phyloP scores from a whole-genome alignment of 2,113 vertebrate genomes.

The Chascanopsetta lugubris region DNA sequence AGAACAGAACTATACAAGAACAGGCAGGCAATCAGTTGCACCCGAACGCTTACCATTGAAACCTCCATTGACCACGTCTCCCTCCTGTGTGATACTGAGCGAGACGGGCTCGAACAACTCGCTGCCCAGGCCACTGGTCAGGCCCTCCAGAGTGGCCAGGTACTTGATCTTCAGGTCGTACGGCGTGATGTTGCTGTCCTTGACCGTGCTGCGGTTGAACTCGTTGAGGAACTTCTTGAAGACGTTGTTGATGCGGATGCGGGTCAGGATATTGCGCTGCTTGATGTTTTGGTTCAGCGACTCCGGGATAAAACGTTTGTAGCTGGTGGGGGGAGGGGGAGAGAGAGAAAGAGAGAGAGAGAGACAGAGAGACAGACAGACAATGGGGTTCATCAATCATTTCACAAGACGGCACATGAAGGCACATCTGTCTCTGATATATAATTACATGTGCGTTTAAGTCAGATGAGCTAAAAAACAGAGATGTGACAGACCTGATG shows the following conservation, averaged over 20 bases:
- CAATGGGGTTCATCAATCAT: background rate
- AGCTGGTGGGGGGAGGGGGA: conserved; percentile 77
- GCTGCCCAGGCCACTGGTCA: conserved; percentile 88
- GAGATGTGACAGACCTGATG: too few species aligned
- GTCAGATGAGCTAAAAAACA: too few species aligned
- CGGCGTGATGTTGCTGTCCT: conserved; percentile 87
- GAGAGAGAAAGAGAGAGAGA: background rate
- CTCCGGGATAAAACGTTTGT: conserved; percentile 94
- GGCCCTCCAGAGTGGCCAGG: conserved; percentile 92
- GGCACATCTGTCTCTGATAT: too few species aligned
- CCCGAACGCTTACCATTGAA: conserved; percentile 49
- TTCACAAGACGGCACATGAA: background rate
- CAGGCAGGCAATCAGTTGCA: too few species aligned
- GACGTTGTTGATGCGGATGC: conserved; percentile 94
- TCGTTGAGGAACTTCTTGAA: conserved; percentile 97
- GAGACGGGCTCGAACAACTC: conserved; percentile 84
- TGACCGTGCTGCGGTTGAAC: conserved; percentile 93
- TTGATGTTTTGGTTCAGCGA: conserved; percentile 90
- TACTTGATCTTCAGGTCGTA: conserved; percentile 98
- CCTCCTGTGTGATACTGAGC: conserved; percentile 86
- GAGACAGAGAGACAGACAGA: too few species aligned
- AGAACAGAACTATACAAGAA: too few species aligned
- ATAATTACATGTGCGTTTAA: too few species aligned
- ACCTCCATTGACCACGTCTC: conserved; percentile 78
- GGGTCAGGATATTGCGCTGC: conserved; percentile 93